Conservation (phyloP, 2,113 vertebrate genomes). For the Scomber colias region DNA sequence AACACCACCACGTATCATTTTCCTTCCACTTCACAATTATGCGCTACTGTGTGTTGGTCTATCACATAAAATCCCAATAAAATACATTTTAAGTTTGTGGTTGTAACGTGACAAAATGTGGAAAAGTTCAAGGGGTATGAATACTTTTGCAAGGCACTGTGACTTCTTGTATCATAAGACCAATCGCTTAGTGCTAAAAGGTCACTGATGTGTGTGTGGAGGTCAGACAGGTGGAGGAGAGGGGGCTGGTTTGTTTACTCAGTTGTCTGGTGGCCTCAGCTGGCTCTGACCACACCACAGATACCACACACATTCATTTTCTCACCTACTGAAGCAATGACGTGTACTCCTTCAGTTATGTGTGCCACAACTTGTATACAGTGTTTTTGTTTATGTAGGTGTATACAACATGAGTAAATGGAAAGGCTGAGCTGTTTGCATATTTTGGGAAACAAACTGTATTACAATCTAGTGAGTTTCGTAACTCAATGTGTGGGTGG, state of each 20-base stretch:
- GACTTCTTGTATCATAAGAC: neutral
- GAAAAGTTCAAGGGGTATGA: no score
- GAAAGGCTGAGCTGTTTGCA: conserved; percentile 3
- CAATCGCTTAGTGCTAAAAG: conserved; percentile 25
- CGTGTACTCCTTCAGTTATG: neutral
- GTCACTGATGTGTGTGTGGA: conserved; percentile 30
- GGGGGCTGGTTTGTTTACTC: conserved; percentile 61
- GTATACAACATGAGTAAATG: neutral
- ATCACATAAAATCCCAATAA: no score
- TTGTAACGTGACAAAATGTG: no score
- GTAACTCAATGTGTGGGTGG: no score
- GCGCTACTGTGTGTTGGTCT: no score
- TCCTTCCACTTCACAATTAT: no score
- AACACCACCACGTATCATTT: no score
- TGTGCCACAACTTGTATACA: conserved; percentile 22
- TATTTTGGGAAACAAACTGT: neutral
- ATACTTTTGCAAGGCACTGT: no score
- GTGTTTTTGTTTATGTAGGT: neutral
- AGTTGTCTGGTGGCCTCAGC: conserved; percentile 69
- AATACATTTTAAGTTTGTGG: no score
- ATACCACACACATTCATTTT: conserved; percentile 54
- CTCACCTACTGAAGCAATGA: conserved; percentile 26
- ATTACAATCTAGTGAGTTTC: no score
- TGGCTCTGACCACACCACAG: conserved; percentile 26
- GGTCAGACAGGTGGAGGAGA: conserved; percentile 49